phyloP scores from a whole-genome alignment of 2,888 invertebrate genomes.

The Meliscaeva auricollis region DNA sequence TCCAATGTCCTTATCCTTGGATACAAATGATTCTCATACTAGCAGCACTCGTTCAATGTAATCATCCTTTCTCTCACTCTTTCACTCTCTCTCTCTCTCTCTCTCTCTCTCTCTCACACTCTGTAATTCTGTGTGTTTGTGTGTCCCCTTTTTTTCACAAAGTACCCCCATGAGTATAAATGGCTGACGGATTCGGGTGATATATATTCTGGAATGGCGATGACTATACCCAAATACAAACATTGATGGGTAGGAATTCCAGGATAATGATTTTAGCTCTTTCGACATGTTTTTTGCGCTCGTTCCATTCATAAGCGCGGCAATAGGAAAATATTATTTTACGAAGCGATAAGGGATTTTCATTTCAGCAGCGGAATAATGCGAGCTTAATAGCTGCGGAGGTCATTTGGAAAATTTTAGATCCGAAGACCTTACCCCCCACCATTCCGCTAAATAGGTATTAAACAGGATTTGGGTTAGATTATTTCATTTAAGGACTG shows the following conservation, averaged over 20 bases:
- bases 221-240: constrained; percentile 18
- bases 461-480: constrained; percentile 5
- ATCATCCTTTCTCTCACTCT: constrained; percentile 30
- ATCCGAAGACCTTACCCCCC: too few species aligned
- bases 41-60: constrained; percentile 48
- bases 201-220: background rate
- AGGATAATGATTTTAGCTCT: constrained; percentile 17
- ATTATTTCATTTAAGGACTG: background rate
- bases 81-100: background rate
- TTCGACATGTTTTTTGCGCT: constrained; percentile 17
- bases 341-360: constrained; percentile 21
- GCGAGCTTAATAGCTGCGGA: constrained; percentile 1
- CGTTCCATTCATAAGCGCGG: background rate
- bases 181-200: constrained; percentile 4
- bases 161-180: constrained; percentile 1
- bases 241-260: constrained; percentile 13
- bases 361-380: constrained; percentile 19
- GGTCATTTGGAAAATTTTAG: background rate
- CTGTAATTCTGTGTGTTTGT: background rate
- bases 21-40: constrained; percentile 49
- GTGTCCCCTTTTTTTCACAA: background rate
- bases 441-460: background rate
- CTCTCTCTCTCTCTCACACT: background rate
- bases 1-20: constrained; percentile 63
- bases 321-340: constrained; percentile 5